Base-by-base conservation (phyloP, 2,797 vertebrate genomes). In the Basileuterus tristriatus region DNA sequence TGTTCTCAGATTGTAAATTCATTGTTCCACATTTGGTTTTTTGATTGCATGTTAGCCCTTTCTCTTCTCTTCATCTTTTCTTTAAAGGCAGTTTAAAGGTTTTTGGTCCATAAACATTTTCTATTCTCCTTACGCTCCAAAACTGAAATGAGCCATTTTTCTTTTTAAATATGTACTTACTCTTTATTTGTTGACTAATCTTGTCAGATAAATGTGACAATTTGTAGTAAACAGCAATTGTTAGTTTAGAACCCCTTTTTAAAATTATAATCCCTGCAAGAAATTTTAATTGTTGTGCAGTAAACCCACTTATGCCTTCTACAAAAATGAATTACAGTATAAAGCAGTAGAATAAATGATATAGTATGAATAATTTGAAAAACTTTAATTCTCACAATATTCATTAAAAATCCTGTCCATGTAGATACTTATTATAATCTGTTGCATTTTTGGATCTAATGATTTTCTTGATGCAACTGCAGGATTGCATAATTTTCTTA, bases 131-230 rank as follows among this genome's bases (percentile, higher is more conserved):
- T 59, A 41, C 23, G 18, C 11, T 39, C 17, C 15, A 71, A 75
- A 68, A 3, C 2, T 63, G 18, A 41, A 82, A 63, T 0, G 3
- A 2, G 32, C 6, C 0, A 29, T 46, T 76, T 63, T 2, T 15
- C 37, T 47, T 86, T 60, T 70, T 27, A 79, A 70, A 70, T 23
- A 78, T 4, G 4, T 26, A 36, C 11, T 47, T 39, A 24, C 3
- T 55, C 3, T 62, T n/a, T 34, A 78, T 58, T 62, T 83, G 50
- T 11, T 41, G 17, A 67, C 6, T 27, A 49, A 58, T 53, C 7
- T 30, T 67, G 83, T 71, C 29, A 58, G 23, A 47, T 5, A 56
- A 56, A 53, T 39, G 19, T 36, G 27, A 47, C 6, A 32, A 56
- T 56, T 60, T 29, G 2, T 44, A 32, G 9, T 21, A 75, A 83